Base-by-base conservation (phyloP, 2,888 invertebrate species). In the Eretmocerus hayati region DNA sequence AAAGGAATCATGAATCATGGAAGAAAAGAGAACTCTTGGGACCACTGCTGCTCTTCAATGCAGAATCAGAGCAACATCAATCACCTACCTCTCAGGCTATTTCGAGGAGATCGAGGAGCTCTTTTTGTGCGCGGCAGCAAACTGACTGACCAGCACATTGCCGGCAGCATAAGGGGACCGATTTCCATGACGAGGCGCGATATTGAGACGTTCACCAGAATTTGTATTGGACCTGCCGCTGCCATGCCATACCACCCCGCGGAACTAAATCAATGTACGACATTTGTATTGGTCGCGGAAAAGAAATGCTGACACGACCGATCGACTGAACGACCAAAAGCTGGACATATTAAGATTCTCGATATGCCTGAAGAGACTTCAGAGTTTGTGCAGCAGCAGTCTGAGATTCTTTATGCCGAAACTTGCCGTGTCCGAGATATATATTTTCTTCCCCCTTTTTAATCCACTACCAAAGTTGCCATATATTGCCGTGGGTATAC, bases 331-430 rank as follows among this genome's bases (percentile, higher is more conserved):
- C 58, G 58, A 52, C 57, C 51, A 31, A 35, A 51, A 54, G 47
- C 56, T 44, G 61, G 59, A 64, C 64, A 69, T 70, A 70, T 70
- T 70, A 69, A 69, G 70, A 70, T 70, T 69, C 67, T 11, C 11
- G 26, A 26, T 26, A 26, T 26, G 26, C 26, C 26, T 6, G n/a
- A n/a, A n/a, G n/a, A n/a, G n/a, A n/a, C n/a, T n/a, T n/a, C n/a
- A n/a, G n/a, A n/a, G n/a, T n/a, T n/a, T n/a, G n/a, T n/a, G n/a
- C n/a, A n/a, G n/a, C n/a, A n/a, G n/a, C n/a, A n/a, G n/a, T n/a
- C n/a, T n/a, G n/a, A n/a, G n/a, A n/a, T n/a, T n/a, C n/a, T n/a
- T n/a, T n/a, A n/a, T n/a, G n/a, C n/a, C n/a, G n/a, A n/a, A n/a
- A n/a, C n/a, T n/a, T n/a, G n/a, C n/a, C n/a, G n/a, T n/a, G n/a